phyloP scores from a whole-genome alignment of 2,113 vertebrate genomes.

The Gasterosteus nipponicus region DNA sequence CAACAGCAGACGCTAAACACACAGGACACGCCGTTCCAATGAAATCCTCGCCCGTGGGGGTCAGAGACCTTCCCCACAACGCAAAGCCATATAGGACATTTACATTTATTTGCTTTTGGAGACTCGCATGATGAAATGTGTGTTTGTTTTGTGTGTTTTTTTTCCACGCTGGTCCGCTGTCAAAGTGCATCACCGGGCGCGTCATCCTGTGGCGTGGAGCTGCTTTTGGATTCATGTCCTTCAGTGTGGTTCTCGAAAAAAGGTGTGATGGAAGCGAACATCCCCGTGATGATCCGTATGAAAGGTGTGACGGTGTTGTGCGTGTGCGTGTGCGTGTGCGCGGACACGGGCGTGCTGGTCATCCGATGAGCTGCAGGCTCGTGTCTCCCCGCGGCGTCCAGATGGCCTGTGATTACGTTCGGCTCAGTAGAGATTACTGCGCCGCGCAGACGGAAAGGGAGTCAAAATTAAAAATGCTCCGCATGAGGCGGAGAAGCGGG shows the following conservation, averaged over 20 bases:
- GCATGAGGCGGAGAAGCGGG: constrained; percentile 29
- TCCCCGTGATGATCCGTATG: constrained; percentile 43
- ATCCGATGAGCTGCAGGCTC: constrained; percentile 75
- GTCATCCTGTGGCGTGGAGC: constrained; percentile 3
- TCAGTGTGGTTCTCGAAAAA: constrained; percentile 5
- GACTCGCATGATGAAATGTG: background rate
- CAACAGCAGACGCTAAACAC: constrained; percentile 25
- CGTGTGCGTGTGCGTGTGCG: background rate
- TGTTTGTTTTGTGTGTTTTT: too few relatives aligned
- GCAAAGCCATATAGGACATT: background rate
- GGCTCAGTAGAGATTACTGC: constrained; percentile 78
- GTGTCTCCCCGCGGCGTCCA: constrained; percentile 76
- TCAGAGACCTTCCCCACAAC: background rate
- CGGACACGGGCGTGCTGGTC: constrained; percentile 44
- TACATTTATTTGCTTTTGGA: background rate
- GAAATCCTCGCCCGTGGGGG: constrained; percentile 13
- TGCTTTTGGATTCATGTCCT: constrained; percentile 32
- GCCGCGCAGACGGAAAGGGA: constrained; percentile 55
- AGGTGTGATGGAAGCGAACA: constrained; percentile 38
- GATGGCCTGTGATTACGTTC: constrained; percentile 82
- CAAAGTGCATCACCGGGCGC: background rate
- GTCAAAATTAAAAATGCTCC: constrained; percentile 53
- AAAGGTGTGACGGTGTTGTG: constrained; percentile 52
- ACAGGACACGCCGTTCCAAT: background rate
- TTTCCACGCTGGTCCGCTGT: background rate